A percentile compares a stretch with the other conserved stretches of the same genome.
These are phyloP conservation scores for Cabera pusaria DNA, from an alignment of 2,888 invertebrate genomes.

Conservation along the genomic window DNA sequence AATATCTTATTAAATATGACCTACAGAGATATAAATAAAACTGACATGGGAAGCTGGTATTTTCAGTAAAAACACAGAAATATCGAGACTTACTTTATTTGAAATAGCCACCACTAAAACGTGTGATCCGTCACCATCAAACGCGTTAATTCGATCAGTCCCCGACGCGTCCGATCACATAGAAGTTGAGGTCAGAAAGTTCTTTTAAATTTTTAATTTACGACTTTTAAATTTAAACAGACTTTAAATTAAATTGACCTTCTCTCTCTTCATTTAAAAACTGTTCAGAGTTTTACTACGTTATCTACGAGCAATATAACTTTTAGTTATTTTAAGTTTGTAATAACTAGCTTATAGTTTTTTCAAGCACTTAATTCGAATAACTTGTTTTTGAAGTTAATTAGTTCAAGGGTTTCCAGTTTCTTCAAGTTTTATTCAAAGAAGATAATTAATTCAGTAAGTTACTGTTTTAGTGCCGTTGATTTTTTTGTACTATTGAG, in stretches of 20 bases:
- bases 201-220: conserved; percentile 70
- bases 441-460: too few relatives aligned
- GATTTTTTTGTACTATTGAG: too few relatives aligned
- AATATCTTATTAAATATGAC: too few relatives aligned
- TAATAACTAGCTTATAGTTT: conserved; percentile 20
- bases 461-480: too few relatives aligned
- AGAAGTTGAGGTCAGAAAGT: conserved; percentile 57
- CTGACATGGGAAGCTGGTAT: too few relatives aligned
- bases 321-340: conserved; percentile 9
- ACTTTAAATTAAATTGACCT: conserved; percentile 59
- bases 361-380: conserved; percentile 25
- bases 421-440: too few relatives aligned
- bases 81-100: too few relatives aligned
- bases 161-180: conserved; percentile 44
- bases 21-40: too few relatives aligned
- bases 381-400: conserved; percentile 9
- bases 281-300: conserved; percentile 23
- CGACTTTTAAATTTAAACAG: conserved; percentile 59
- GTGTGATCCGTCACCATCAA: conserved; percentile 58
- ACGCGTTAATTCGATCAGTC: conserved; percentile 73
- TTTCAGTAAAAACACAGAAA: too few relatives aligned
- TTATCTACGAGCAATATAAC: conserved; percentile 17
- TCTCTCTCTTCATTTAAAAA: conserved; percentile 28
- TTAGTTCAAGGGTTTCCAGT: conserved; percentile 2
- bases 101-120: conserved; percentile 40